These are phyloP conservation scores for Nothocercus julius DNA, from an alignment of 2,113 vertebrate genomes.

Conservation along the genomic window DNA sequence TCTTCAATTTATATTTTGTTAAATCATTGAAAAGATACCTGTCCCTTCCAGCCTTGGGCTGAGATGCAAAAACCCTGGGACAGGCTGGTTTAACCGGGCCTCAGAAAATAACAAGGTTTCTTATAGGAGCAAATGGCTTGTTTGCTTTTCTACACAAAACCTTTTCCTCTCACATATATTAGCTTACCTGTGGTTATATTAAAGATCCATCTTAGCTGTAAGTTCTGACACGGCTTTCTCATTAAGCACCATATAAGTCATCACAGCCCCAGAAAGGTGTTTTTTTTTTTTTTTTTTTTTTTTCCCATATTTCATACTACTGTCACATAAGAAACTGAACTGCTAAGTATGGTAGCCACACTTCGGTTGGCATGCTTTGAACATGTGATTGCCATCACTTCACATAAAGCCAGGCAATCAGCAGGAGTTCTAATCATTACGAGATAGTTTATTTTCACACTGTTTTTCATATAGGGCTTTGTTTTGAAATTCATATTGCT, in stretches of 20 bases:
- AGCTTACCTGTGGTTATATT: not conserved
- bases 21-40: not conserved
- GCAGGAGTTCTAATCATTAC: constrained; percentile 58
- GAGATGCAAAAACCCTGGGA: not conserved
- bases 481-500: constrained; percentile 48
- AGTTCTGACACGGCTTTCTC: constrained; percentile 21
- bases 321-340: constrained; percentile 42
- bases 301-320: constrained; percentile 4
- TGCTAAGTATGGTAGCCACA: constrained; percentile 48
- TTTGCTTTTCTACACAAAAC: not conserved
- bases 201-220: not conserved
- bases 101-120: not conserved
- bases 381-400: constrained; percentile 58
- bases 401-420: constrained; percentile 49
- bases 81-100: not conserved
- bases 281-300: constrained; percentile 2
- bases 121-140: not conserved
- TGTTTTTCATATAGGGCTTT: constrained; percentile 56
- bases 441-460: constrained; percentile 62
- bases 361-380: constrained; percentile 53
- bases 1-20: not conserved
- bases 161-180: not conserved
- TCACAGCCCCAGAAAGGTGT: not conserved
- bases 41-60: not conserved
- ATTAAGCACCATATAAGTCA: not conserved